phyloP scores from a whole-genome alignment of 1,140 invertebrate genomes.

The Harlomillsia oculata region DNA sequence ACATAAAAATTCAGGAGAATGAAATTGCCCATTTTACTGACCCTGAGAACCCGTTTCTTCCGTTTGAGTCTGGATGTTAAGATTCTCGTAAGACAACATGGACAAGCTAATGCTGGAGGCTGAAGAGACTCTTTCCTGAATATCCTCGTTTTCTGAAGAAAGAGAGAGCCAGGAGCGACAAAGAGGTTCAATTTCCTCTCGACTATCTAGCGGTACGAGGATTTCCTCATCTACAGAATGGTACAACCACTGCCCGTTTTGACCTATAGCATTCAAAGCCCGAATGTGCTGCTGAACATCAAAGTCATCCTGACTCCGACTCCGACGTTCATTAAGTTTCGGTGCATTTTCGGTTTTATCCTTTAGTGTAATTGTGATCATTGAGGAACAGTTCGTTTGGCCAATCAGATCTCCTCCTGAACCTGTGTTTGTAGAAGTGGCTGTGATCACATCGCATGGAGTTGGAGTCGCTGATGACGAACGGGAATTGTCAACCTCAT shows the following conservation, averaged over 20 bases:
- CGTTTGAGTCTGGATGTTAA: conserved; percentile 5
- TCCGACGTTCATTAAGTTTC: neutral
- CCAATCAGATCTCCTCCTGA: no score
- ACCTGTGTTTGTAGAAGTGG: neutral
- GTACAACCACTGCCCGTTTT: conserved; percentile 4
- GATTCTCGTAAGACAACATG: conserved; percentile 9
- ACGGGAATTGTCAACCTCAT: neutral
- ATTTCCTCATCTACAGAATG: neutral
- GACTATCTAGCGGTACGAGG: neutral
- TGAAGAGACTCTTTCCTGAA: neutral
- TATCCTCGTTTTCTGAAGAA: neutral
- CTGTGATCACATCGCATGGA: neutral
- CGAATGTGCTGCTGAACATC: no score
- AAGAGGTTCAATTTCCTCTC: neutral
- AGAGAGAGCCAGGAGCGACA: conserved; percentile 5
- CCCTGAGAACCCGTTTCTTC: conserved; percentile 6
- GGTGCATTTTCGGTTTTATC: neutral
- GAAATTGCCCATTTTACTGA: no score
- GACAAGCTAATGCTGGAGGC: conserved; percentile 17
- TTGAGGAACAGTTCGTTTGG: neutral
- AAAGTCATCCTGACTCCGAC: conserved; percentile 8
- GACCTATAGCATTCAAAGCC: neutral
- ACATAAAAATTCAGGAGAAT: no score
- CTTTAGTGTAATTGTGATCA: neutral
- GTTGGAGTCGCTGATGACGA: conserved; percentile 18